Percentiles rank a stretch among this genome's conserved stretches.
Evolutionary conservation across 2,888 invertebrate genomes (phyloP).

Genomic region (Ochropleura leucogaster): DNA sequence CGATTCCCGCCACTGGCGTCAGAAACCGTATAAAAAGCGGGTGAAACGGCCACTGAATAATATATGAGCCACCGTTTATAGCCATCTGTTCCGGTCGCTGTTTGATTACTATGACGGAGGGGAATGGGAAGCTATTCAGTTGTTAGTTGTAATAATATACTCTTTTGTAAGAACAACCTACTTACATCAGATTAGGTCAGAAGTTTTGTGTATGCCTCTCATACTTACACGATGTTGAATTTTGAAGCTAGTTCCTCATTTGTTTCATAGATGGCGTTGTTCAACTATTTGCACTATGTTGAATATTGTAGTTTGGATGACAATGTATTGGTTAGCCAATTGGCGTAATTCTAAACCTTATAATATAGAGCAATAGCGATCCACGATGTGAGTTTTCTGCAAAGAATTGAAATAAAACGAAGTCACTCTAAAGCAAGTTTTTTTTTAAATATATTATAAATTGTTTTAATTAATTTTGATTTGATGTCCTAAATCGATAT

Average conservation of each 20-base stretch:
- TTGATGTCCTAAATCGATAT: background rate
- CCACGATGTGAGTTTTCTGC: too few species aligned
- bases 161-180: background rate
- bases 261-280: too few species aligned
- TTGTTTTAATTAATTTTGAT: background rate
- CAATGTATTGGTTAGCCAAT: too few species aligned
- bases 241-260: too few species aligned
- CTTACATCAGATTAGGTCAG: too few species aligned
- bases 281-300: too few species aligned
- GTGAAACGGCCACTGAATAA: constrained; percentile 58
- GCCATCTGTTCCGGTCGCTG: constrained; percentile 42
- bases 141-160: background rate
- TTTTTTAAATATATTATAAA: too few species aligned
- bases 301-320: too few species aligned
- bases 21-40: constrained; percentile 45
- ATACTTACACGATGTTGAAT: background rate
- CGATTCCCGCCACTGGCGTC: constrained; percentile 16
- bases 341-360: too few species aligned
- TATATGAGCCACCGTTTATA: constrained; percentile 48
- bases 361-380: too few species aligned
- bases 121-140: background rate
- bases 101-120: constrained; percentile 45
- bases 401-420: too few species aligned
- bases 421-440: too few species aligned
- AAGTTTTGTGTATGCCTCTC: background rate